Evolutionary conservation across 2,888 invertebrate genomes (phyloP), one percentile per base, ranked within the genome.

Genomic region (Orchesellides sinensis): DNA sequence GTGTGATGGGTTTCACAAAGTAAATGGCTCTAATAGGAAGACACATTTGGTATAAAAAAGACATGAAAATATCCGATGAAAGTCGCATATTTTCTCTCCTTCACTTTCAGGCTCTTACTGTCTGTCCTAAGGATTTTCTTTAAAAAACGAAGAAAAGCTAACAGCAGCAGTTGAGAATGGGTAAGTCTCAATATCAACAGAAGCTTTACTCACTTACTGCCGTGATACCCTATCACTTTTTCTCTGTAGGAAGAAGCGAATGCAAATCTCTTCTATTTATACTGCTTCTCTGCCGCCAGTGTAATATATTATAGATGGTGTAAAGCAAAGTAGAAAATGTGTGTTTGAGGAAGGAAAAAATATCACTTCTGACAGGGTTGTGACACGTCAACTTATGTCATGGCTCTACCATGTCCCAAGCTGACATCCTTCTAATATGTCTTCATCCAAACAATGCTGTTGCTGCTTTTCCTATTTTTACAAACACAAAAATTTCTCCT

Each of bases 301-400:
- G 32, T 32, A 10, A n/a, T n/a, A n/a, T n/a, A n/a, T 54, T 23
- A 3, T 54, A 2, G 54, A 5, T 12, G 19, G 27, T 27, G 59
- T 27, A 23, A 27, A 59, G 72, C 52, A 45, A 54, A 49, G 54
- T 2, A 19, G 23, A 6, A 14, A 66, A 35, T 56, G 19, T 63
- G 25, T n/a, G 32, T 66, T 75, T 59, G 68, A 59, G 68, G 23
- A 77, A 69, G 78, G 54, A 72, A 79, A n/a, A 79, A 79, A 79
- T 79, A 79, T 79, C 70, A 70, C 79, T 72, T 52, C 72, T 79
- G 79, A 72, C 79, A 79, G 79, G 79, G 79, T 79, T 79, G 63
- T 79, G 79, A 79, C 79, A 79, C 72, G 79, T 72, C 79, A 79
- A 79, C 79, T 79, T 79, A 70, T 79, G 79, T 79, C 79, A 79